Base-by-base conservation (phyloP, 2,888 invertebrate genomes). In the Noctua janthina region DNA sequence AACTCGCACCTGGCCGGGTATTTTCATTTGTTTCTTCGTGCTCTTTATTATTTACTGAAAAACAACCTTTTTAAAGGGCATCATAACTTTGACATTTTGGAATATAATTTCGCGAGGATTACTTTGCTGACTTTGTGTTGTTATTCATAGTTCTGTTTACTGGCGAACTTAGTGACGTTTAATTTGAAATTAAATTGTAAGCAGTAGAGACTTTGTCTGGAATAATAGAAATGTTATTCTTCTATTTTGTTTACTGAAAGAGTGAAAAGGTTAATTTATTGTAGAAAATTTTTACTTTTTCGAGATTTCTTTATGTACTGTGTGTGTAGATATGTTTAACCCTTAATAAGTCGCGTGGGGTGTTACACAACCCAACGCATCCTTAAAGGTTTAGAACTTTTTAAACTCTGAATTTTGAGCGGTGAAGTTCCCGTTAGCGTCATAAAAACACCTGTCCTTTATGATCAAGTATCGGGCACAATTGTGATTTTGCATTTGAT, bases 131-230 rank as follows among this genome's bases (percentile, higher is more conserved):
- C 51, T 81, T 80, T 54, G 49, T 67, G 20, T 71, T 81, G n/a
- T 66, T 85, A 59, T 84, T 71, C 56, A 59, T 74, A 81, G 70
- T 83, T 86, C 10, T 71, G 54, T 71, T 85, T 74, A 39, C 51
- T 59, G 15, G 11, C 43, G 49, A 66, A 46, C 43, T 70, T 66
- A 17, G 6, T 46, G 43, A 68, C 4, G 59, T 81, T 77, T 62
- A 83, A 83, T 81, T 83, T 54, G 13, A 10, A 35, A 62, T 62
- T 68, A 39, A 46, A 23, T 76, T 46, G 23, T 43, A 51, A 56
- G n/a, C 66, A 15, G 11, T 29, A 1, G 7, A 56, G 56, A 46
- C 11, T 67, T 83, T 51, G 23, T 66, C 11, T 76, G 35, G 17
- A 76, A 56, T 29, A 74, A 80, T 29, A 54, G 29, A 43, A 72